Percentiles rank a stretch among this genome's conserved stretches.
These are phyloP conservation scores for Vulpes vulpes DNA, from an alignment of 2,113 vertebrate species.

Conservation along the genomic window DNA sequence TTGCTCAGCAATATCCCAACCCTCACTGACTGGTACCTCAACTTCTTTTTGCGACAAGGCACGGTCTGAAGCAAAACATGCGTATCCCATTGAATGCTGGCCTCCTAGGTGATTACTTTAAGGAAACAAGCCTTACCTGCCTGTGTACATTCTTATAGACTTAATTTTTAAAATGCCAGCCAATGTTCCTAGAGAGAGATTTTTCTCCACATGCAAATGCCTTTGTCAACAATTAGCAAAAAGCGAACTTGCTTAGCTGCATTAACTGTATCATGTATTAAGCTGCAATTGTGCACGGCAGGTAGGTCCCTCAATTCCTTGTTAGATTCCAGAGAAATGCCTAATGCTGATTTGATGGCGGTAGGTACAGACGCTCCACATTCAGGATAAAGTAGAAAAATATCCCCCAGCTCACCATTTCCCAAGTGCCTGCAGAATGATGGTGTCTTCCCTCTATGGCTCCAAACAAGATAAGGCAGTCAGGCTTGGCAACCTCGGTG, in stretches of 20 bases:
- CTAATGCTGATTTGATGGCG: not conserved
- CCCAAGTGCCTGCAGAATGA: not conserved
- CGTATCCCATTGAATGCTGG: not conserved
- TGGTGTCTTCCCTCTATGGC: not conserved
- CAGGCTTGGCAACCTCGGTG: too few species aligned
- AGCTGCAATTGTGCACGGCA: not conserved
- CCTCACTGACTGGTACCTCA: not conserved
- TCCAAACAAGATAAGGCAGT: not conserved
- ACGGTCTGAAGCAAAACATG: not conserved
- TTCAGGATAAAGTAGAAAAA: not conserved
- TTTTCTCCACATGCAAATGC: slow-evolving; percentile 12
- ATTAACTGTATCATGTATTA: not conserved
- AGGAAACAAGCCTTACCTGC: not conserved
- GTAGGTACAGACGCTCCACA: not conserved
- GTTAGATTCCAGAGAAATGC: not conserved
- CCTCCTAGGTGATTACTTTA: not conserved
- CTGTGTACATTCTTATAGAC: not conserved
- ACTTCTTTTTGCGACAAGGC: not conserved
- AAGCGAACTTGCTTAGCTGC: not conserved
- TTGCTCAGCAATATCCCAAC: not conserved
- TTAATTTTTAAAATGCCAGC: not conserved
- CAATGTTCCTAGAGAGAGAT: not conserved
- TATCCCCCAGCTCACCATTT: not conserved
- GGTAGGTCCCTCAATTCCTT: not conserved
- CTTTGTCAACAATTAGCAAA: not conserved